Base-by-base conservation (phyloP, 2,888 invertebrate species). In the Mystacides longicornis region DNA sequence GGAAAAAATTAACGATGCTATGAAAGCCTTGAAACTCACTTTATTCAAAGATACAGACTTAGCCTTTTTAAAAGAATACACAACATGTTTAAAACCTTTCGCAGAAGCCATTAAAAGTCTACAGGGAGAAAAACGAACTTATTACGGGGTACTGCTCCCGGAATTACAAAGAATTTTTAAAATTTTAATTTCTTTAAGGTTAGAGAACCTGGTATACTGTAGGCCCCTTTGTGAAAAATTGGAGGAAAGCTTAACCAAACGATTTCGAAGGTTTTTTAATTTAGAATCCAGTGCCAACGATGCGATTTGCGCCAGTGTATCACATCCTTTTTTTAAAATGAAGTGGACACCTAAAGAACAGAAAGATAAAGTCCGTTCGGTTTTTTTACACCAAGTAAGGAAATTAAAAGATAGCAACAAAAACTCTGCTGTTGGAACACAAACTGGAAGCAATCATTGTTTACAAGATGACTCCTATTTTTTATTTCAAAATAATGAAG, bases 41-140 rank as follows among this genome's bases (percentile, higher is more conserved):
- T 18, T 48, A 18, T 52, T 57, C 4, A 57, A 57, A 37, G 57
- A 57, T 47, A 47, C 14, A 54, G 33, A 55, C 43, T 55, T 57
- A 45, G 47, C 46, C n/a, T 57, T 57, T 37, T 46, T 57, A 27
- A 51, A 14, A 49, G 49, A 57, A 57, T 55, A 57, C 23, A 23
- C 52, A 9, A 23, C 27, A 23, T 56, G 52, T 31, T 31, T 31
- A 31, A 31, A 31, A 31, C 31, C 31, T 9, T 9, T 31, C 14
- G 31, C 31, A 9, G 31, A 31, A 31, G 31, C 31, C 31, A 31
- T 31, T 31, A 31, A 14, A 31, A 31, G 31, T 31, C 14, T 31
- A 31, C 9, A 31, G 14, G 31, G 31, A 31, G 31, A 31, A 9
- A 31, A 31, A 14, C 9, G 14, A 31, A 31, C 31, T 9, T 31